Conservation (phyloP, 1,140 invertebrate species). For the Tetramorium simillimum region DNA sequence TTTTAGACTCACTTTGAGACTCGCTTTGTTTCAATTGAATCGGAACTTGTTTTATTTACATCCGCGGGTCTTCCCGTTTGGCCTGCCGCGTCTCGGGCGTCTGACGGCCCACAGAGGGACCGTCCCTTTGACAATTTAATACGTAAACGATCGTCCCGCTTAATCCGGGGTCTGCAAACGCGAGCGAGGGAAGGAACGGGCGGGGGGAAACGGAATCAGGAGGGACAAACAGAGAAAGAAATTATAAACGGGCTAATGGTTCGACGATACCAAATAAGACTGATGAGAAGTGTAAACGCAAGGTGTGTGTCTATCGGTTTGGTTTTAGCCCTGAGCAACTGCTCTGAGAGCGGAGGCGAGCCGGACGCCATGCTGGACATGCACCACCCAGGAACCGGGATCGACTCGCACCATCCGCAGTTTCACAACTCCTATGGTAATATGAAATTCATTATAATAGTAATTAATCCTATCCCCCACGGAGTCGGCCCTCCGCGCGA, state of each 20-base stretch:
- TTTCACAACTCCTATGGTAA: slow-evolving; percentile 86
- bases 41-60: slow-evolving; percentile 11
- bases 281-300: slow-evolving; percentile 83
- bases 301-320: slow-evolving; percentile 86
- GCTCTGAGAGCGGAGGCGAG: slow-evolving; percentile 85
- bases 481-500: neutral
- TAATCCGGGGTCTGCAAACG: neutral
- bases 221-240: slow-evolving; percentile 41
- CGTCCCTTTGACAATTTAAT: neutral
- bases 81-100: neutral
- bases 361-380: slow-evolving; percentile 84
- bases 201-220: slow-evolving; percentile 68
- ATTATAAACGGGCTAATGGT: slow-evolving; percentile 67
- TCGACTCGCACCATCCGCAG: slow-evolving; percentile 84
- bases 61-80: neutral
- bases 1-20: neutral
- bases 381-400: slow-evolving; percentile 83
- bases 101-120: neutral
- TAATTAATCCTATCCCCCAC: slow-evolving; percentile 28
- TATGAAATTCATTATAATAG: slow-evolving; percentile 82
- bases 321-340: slow-evolving; percentile 86
- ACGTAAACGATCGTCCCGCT: slow-evolving; percentile 14
- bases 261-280: slow-evolving; percentile 75
- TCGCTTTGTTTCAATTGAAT: slow-evolving; percentile 1
- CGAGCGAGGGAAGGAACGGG: slow-evolving; percentile 60